A percentile compares a stretch with the other conserved stretches of the same genome.
Conservation (phyloP, 2,888 invertebrate species). For the Seira musarum region DNA sequence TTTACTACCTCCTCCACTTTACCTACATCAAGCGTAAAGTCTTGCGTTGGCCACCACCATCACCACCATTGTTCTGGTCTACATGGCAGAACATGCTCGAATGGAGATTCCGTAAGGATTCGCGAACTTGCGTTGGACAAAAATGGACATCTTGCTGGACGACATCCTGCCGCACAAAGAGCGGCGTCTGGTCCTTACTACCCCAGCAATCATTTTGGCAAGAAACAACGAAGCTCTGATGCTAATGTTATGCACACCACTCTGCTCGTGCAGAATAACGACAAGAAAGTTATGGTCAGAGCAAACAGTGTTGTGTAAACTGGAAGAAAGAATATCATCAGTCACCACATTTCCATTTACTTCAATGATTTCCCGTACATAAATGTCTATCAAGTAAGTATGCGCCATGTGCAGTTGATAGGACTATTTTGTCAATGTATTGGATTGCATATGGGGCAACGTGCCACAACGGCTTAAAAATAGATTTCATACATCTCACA, state of each 20-base stretch:
- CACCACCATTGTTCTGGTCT: conserved; percentile 47
- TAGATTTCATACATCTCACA: too few relatives aligned
- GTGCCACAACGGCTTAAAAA: too few relatives aligned
- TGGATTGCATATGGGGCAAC: too few relatives aligned
- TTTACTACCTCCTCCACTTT: conserved; percentile 77
- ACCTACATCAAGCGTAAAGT: conserved; percentile 69
- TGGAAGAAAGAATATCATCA: too few relatives aligned
- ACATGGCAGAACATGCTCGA: conserved; percentile 46
- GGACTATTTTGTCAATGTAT: too few relatives aligned
- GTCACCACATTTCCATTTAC: too few relatives aligned
- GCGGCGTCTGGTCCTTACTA: conserved; percentile 68
- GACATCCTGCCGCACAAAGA: conserved; percentile 64
- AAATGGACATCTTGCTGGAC: conserved; percentile 54
- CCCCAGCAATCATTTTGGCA: conserved; percentile 61
- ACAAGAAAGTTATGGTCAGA: conserved; percentile 67
- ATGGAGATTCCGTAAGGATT: conserved; percentile 67
- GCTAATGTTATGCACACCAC: conserved; percentile 60
- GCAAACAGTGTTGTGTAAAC: conserved; percentile 70
- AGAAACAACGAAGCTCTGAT: conserved; percentile 68
- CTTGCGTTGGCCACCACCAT: conserved; percentile 56
- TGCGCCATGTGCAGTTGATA: too few relatives aligned
- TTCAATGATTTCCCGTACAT: too few relatives aligned
- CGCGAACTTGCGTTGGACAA: conserved; percentile 61
- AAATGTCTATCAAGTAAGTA: too few relatives aligned
- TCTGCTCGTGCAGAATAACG: conserved; percentile 55